Evolutionary conservation across 2,113 vertebrate species (phyloP).

Genomic region (Glareola pratincola): DNA sequence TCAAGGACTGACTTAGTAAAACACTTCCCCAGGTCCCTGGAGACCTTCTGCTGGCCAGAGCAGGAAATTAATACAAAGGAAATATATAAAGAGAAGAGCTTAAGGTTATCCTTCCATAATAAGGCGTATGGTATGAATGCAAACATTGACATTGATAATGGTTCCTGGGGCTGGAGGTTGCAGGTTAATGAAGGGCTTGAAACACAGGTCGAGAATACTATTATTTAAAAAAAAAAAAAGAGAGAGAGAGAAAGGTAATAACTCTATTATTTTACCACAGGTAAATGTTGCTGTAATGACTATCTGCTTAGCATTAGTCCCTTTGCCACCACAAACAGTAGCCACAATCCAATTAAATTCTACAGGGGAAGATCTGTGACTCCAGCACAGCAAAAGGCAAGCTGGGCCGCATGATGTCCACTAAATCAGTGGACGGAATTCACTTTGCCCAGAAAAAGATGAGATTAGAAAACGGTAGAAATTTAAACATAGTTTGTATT

Average conservation of each 20-base stretch:
- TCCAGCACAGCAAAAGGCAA: neutral
- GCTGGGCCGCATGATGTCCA: neutral
- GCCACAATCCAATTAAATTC: neutral
- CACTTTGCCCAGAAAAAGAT: neutral
- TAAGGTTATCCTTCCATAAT: neutral
- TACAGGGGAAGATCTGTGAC: neutral
- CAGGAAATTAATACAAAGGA: neutral
- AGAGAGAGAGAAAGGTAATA: neutral
- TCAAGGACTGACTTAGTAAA: neutral
- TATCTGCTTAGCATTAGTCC: neutral
- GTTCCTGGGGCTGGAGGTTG: neutral
- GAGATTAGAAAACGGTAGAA: neutral
- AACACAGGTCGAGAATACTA: neutral
- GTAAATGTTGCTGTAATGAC: neutral
- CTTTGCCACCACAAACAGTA: neutral
- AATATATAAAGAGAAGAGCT: neutral
- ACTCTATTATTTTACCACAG: neutral
- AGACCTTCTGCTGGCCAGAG: neutral
- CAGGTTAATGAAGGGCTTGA: neutral
- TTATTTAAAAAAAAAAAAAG: neutral
- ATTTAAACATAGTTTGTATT: neutral
- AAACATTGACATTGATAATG: neutral
- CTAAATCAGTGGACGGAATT: neutral
- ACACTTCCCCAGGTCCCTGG: neutral
- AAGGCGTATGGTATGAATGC: neutral